These are phyloP conservation scores for Pempheris klunzingeri DNA, from an alignment of 2,797 vertebrate genomes.

Conservation along the genomic window DNA sequence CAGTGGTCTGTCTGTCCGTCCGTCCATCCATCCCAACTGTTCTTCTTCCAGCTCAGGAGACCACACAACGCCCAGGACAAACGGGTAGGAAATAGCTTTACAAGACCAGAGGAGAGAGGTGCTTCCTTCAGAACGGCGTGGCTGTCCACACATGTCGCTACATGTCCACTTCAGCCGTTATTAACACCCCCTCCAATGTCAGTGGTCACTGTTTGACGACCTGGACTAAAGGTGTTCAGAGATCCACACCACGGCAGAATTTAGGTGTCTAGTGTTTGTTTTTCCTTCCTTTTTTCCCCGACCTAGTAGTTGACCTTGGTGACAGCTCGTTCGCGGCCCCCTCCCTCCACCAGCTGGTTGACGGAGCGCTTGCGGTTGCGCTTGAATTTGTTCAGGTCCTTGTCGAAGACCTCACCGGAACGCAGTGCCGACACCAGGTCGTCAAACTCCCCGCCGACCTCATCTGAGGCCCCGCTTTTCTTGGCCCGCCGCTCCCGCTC, in stretches of 20 bases:
- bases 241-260: slow-evolving; percentile 52
- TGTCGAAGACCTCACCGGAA: slow-evolving; percentile 98
- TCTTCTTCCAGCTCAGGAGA: slow-evolving; percentile 54
- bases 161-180: slow-evolving; percentile 65
- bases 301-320: slow-evolving; percentile 94
- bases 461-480: slow-evolving; percentile 90
- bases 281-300: not conserved
- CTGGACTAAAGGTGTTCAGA: slow-evolving; percentile 59
- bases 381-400: slow-evolving; percentile 98
- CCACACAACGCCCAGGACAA: slow-evolving; percentile 47
- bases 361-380: slow-evolving; percentile 95
- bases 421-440: slow-evolving; percentile 96
- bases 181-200: slow-evolving; percentile 50
- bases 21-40: slow-evolving; percentile 44
- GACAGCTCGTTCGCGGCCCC: slow-evolving; percentile 90
- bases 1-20: slow-evolving; percentile 71
- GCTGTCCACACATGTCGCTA: slow-evolving; percentile 22
- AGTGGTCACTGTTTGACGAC: slow-evolving; percentile 28
- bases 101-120: slow-evolving; percentile 51
- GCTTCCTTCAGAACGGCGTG: slow-evolving; percentile 56
- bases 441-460: slow-evolving; percentile 96
- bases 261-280: slow-evolving; percentile 18
- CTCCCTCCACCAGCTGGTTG: slow-evolving; percentile 90
- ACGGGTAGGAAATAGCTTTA: slow-evolving; percentile 54
- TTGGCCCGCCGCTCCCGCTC: slow-evolving; percentile 92